Base-by-base conservation (phyloP, 2,113 vertebrate species). In the Trachemys scripta region DNA sequence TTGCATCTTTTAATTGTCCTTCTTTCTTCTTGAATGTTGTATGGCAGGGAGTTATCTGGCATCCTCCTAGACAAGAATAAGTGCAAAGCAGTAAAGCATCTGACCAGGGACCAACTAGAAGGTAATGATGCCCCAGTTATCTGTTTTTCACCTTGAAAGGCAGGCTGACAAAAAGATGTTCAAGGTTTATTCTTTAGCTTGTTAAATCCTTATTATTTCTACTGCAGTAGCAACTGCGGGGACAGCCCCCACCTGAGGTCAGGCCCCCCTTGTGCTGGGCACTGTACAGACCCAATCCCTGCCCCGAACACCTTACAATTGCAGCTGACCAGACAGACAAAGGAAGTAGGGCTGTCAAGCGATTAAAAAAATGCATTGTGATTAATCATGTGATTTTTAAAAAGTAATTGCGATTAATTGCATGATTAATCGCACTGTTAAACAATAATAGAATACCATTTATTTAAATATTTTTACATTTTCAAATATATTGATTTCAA, bases 81-180 rank as follows among this genome's bases (percentile, higher is more conserved):
- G 72, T 2, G 75, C 13, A 87, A 80, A 95, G 78, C 80, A 50
- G 69, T 47, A n/a, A 87, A 80, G 69, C 85, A 16, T 10, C 6
- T 89, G 62, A 90, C 59, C 50, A 89, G 53, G 49, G n/a, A 82
- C 51, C 90, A 95, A 56, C 14, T 9, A 14, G 82, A 95, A 96
- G 94, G 92, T 96, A 91, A 91, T 0, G 6, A 69, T 62, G 57
- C 29, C 42, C 62, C 31, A 24, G 20, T 50, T 27, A 50, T 0
- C 6, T 81, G 42, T 29, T 75, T 57, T 49, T 38, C 4, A 4
- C 22, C 8, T n/a, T 1, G 5, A 47, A 19, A 75, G 42, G 45
- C 50, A 12, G 0, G 12, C 35, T 47, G 79, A 29, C 83, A 80
- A n/a, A 45, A 42, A 4, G 8, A 51, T 57, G 72, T 12, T 72